These are phyloP conservation scores for Numida meleagris DNA, from an alignment of 2,113 vertebrate species.

Conservation along the genomic window DNA sequence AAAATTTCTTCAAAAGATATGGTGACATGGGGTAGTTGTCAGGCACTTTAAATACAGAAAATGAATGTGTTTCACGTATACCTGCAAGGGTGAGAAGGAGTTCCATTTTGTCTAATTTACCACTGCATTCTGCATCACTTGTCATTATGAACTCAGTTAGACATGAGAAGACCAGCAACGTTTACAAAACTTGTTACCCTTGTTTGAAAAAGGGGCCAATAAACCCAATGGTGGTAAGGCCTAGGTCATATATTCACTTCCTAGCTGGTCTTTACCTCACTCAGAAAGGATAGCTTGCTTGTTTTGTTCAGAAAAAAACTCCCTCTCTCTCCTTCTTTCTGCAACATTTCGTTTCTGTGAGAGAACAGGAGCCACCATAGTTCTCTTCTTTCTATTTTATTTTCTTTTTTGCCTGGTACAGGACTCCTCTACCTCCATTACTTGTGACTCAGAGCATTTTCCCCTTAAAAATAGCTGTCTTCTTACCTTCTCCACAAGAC, in stretches of 20 bases:
- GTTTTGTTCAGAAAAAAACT: neutral
- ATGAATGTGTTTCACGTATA: neutral
- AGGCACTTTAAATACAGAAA: neutral
- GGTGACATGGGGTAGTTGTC: neutral
- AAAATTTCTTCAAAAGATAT: neutral
- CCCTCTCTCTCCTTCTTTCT: neutral
- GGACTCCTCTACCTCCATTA: neutral
- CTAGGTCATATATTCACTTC: fast-evolving
- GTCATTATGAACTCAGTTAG: neutral
- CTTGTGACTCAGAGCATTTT: neutral
- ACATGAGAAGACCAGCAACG: neutral
- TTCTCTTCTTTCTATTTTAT: neutral
- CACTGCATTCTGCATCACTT: neutral
- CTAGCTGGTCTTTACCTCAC: neutral
- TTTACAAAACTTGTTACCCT: neutral
- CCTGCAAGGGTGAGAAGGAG: neutral
- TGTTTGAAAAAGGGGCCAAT: neutral
- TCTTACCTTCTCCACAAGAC: neutral
- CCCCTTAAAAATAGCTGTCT: neutral
- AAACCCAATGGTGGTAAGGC: neutral
- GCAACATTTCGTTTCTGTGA: neutral
- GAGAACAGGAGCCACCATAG: neutral
- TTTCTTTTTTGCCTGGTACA: neutral
- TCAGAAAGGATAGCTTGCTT: neutral
- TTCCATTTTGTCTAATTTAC: neutral